Percentiles rank a stretch among this genome's conserved stretches.
Evolutionary conservation across 2,113 vertebrate species (phyloP).

Genomic region (Ceyx melanurus): DNA sequence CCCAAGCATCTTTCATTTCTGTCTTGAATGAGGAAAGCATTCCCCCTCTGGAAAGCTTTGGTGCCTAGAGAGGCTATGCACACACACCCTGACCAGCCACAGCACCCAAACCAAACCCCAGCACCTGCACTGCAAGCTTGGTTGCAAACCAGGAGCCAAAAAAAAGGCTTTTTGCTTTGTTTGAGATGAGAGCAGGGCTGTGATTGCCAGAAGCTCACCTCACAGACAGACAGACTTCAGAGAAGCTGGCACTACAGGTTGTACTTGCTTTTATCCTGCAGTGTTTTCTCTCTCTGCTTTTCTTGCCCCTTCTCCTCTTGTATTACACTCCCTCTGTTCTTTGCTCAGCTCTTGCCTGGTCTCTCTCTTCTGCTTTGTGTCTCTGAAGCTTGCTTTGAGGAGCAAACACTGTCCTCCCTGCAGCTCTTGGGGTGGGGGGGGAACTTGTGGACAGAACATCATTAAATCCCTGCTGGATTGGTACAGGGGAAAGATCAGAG

Average conservation of each 20-base stretch:
- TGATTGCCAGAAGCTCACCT: background rate
- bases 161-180: background rate
- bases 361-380: background rate
- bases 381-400: constrained; percentile 40
- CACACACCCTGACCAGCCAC: background rate
- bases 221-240: background rate
- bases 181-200: background rate
- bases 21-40: background rate
- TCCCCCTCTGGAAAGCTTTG: background rate
- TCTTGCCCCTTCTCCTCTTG: background rate
- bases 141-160: background rate
- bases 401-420: background rate
- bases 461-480: constrained; percentile 39
- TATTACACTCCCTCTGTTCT: background rate
- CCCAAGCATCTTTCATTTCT: background rate
- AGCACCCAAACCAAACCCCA: background rate
- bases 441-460: constrained; percentile 19
- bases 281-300: background rate
- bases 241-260: background rate
- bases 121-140: background rate
- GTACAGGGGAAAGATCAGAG: constrained; percentile 13
- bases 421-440: background rate
- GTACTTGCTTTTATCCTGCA: background rate
- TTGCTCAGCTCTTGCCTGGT: background rate
- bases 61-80: background rate